A percentile compares a stretch with the other conserved stretches of the same genome.
These are phyloP conservation scores for Paedocypris micromegethes DNA, from an alignment of 2,797 vertebrate species.

Conservation along the genomic window DNA sequence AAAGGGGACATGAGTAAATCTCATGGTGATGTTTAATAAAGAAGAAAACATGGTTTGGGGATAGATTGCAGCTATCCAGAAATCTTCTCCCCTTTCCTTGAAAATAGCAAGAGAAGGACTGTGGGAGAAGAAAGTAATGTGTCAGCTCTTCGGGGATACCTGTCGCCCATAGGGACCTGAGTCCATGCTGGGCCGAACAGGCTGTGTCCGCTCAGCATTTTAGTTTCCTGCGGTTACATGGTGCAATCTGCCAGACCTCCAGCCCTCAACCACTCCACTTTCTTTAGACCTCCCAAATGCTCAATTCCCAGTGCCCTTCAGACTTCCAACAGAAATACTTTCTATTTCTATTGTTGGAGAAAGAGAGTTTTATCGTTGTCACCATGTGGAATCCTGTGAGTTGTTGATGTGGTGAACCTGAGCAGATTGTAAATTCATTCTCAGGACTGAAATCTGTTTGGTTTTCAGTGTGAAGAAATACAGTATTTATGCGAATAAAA, in stretches of 20 bases:
- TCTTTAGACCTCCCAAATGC: constrained; percentile 51
- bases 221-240: constrained; percentile 60
- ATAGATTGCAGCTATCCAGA: constrained; percentile 63
- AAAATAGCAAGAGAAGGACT: constrained; percentile 47
- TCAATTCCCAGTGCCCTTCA: constrained; percentile 68
- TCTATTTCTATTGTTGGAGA: constrained; percentile 40
- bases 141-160: constrained; percentile 44
- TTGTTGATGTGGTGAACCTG: constrained; percentile 22
- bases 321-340: constrained; percentile 49
- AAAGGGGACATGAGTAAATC: constrained; percentile 63
- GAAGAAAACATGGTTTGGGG: constrained; percentile 31
- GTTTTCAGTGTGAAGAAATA: no score
- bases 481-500: no score
- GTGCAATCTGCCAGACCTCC: constrained; percentile 59
- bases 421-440: not conserved
- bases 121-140: constrained; percentile 22
- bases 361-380: constrained; percentile 26
- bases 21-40: constrained; percentile 26
- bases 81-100: constrained; percentile 46
- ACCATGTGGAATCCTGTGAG: not conserved
- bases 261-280: constrained; percentile 31
- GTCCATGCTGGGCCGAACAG: constrained; percentile 58
- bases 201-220: constrained; percentile 70
- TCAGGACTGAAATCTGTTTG: no score
- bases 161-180: constrained; percentile 55